Evolutionary conservation across 1,140 invertebrate genomes (phyloP), one percentile per base, ranked within the genome.

Genomic region (Cyphomyrmex costatus): DNA sequence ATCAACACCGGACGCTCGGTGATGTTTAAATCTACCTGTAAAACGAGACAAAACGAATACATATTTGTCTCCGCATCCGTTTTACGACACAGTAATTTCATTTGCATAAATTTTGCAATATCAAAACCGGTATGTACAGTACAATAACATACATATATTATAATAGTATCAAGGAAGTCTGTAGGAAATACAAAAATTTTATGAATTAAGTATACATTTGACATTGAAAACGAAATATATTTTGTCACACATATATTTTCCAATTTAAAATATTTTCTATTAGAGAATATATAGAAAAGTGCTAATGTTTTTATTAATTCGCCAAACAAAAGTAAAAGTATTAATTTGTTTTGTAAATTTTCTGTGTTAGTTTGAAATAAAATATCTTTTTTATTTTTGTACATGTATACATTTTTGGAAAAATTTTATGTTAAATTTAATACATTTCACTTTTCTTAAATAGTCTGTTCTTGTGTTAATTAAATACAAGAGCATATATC

Each of bases 1-100:
- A 36, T 79, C 61, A 16, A 12, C 21, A 42, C 66, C 79, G 79
- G 79, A 74, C 46, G 53, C 24, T 21, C 42, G 53, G 14, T 73
- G 66, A 83, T 19, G 51, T 82, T 73, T 42, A 21, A 4, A 24
- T 73, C 5, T 19, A 46, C 53, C 14, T 30, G 12, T n/a, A 33
- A 53, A 66, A 12, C 30, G 8, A 21, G 16, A 49, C 42, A 3
- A 56, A 70, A 27, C 19, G 14, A 16, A 21, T 65, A n/a, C 60
- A 24, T 51, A 4, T 49, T 51, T 8, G 21, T 49, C 19, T 58
- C 33, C 5, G 19, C 16, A 30, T 46, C 12, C 21, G 49, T 3
- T 46, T 51, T 14, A 10, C n/a, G 27, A n/a, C 10, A 66, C 1
- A 33, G 58, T 71, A 46, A 79, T 30, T 42, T 30, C 36, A 46